Evolutionary conservation across 2,888 invertebrate species (phyloP), one percentile per base, ranked within the genome.

Genomic region (Caradrina clavipalpis): DNA sequence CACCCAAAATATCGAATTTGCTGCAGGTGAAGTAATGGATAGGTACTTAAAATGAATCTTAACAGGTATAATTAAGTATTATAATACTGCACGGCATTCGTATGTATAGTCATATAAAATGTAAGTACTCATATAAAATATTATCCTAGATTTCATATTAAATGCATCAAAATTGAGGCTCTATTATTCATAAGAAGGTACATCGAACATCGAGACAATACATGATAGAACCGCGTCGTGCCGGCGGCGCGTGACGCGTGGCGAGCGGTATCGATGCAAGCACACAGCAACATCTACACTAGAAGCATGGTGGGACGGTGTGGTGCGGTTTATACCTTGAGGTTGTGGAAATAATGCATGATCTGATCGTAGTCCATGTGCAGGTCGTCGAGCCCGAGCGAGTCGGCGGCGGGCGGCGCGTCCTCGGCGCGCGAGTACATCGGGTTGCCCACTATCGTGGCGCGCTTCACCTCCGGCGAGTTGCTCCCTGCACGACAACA

Each of bases 341-440:
- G 97, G 97, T 99, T 99, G 96, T 99, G 99, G 97, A 99, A 99
- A 96, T 99, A 99, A 93, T 99, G 98, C 98, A 99, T 98, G 94
- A 99, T 98, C 96, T 99, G 99, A 93, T 99, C 99, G 96, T 99
- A 99, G 96, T 99, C 98, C 98, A 99, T 98, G 90, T 98, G 98
- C 80, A 98, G 97, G 93, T 98, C 98, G 93, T 98, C 98, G 84
- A 98, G 96, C 60, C 97, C 97, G 73, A 97, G 97, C 82, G 97
- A 93, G 85, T 97, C 97, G 75, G 95, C 96, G 81, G 93, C 93
- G 80, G 65, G 62, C 80, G 91, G 85, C 76, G 92, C 90, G 63
- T 93, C 94, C 78, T 88, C 83, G 90, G 91, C 96, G 96, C 90
- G 96, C 88, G 98, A 98, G 94, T 97, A 98, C 98, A 98, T 98